phyloP scores from a whole-genome alignment of 2,888 invertebrate species.

The Anthophora plumipes region DNA sequence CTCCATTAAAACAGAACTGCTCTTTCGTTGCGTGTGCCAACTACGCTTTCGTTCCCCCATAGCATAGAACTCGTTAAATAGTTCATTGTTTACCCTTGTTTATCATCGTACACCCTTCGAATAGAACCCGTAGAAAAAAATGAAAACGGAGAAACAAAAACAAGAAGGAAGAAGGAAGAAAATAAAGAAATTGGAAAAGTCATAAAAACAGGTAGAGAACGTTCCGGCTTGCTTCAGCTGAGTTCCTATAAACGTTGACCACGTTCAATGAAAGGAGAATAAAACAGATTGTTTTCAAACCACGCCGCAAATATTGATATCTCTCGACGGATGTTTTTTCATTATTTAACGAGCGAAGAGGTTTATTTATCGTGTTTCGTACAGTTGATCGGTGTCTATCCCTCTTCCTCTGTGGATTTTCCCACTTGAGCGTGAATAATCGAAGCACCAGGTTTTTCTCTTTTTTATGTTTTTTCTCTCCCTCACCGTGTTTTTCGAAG shows the following conservation, averaged over 20 bases:
- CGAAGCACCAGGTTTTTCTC: not conserved
- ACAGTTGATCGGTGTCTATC: not conserved
- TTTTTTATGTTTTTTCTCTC: too few species aligned
- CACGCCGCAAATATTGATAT: constrained; percentile 21
- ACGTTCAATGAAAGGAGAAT: constrained; percentile 6
- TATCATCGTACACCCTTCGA: not conserved
- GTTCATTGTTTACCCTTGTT: constrained; percentile 8
- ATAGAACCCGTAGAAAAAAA: not conserved
- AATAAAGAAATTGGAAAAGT: not conserved
- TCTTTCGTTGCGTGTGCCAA: constrained; percentile 21
- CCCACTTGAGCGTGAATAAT: not conserved
- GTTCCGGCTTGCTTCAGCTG: not conserved
- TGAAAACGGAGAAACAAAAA: too few species aligned
- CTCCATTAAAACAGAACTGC: constrained; percentile 25
- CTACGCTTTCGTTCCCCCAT: not conserved
- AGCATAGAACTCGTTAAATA: constrained; percentile 8
- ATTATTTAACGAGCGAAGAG: constrained; percentile 13
- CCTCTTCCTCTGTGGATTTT: not conserved
- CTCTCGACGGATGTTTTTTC: constrained; percentile 6
- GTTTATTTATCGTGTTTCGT: constrained; percentile 17
- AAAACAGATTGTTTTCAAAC: constrained; percentile 12
- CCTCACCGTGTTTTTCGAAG: not conserved
- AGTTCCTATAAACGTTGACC: constrained; percentile 1
- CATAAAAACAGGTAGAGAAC: not conserved
- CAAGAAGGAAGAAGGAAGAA: not conserved